Evolutionary conservation across 2,888 invertebrate species (phyloP), one percentile per base, ranked within the genome.

Genomic region (Callyntrura sp.): DNA sequence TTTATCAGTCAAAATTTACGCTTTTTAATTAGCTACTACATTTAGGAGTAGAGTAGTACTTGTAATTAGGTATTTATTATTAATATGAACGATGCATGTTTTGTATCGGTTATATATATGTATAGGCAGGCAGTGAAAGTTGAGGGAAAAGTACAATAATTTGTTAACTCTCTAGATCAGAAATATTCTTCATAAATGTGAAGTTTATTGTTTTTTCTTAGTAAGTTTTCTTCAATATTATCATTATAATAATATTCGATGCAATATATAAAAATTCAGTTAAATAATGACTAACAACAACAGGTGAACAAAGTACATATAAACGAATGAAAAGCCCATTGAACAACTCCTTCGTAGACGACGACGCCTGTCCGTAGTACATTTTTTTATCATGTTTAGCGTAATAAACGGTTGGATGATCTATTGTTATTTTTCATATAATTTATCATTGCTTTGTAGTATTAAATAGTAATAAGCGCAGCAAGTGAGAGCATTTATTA

Each of bases 251-350:
- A 73, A 83, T 85, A 78, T 90, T 85, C 90, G 86, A 90, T 90
- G 90, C 90, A 90, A 90, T 90, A 90, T 90, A 90, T 90, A 90
- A 90, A 90, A 90, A 86, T 90, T 90, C 86, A 90, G 82, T 90
- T 90, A 90, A 90, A 90, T 90, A 90, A 90, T 90, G 90, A 90
- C 90, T 90, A 90, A 90, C 86, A 90, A 90, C 90, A 90, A 90
- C 90, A 90, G 90, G 90, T 90, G 90, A 90, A 90, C 90, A 90
- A 90, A 90, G 85, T 90, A 90, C 86, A 90, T 90, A 86, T 90
- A 86, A 88, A 90, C 82, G 90, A 90, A 90, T 88, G 90, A 90
- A 90, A 90, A 90, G 90, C 90, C 90, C 85, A 86, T 90, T 90
- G 90, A 90, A 90, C 87, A 90, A 90, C 81, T 87, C 73, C 81